phyloP scores from a whole-genome alignment of 2,797 vertebrate genomes.

The Falco biarmicus region DNA sequence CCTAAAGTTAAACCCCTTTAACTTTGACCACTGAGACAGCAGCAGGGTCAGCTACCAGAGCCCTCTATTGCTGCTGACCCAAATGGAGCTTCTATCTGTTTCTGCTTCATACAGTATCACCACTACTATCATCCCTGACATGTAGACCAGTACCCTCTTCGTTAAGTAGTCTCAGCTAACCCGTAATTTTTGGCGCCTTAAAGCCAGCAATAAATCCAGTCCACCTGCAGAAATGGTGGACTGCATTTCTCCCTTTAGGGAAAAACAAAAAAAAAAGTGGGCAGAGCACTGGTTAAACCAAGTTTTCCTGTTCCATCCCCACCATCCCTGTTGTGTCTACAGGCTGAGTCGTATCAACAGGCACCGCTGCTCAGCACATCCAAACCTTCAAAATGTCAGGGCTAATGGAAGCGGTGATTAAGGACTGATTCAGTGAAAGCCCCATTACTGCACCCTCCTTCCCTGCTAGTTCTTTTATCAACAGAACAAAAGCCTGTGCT shows the following conservation, averaged over 20 bases:
- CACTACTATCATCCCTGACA: background rate
- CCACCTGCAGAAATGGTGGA: background rate
- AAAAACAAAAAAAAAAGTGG: background rate
- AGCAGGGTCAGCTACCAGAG: background rate
- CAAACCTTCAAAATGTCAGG: background rate
- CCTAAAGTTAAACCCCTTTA: background rate
- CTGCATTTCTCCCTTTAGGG: background rate
- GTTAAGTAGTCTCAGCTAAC: background rate
- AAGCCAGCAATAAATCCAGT: background rate
- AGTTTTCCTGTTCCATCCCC: background rate
- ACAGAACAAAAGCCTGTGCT: slow-evolving; percentile 27
- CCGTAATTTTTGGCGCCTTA: background rate
- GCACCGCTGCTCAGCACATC: slow-evolving; percentile 24
- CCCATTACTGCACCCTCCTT: background rate
- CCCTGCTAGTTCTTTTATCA: background rate
- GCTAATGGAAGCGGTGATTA: slow-evolving; percentile 54
- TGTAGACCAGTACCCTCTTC: background rate
- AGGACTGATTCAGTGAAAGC: slow-evolving; percentile 2
- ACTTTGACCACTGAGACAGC: background rate
- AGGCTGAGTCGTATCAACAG: background rate
- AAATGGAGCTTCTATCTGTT: background rate
- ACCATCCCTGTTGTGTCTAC: background rate
- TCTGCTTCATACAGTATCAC: background rate
- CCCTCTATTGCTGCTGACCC: background rate
- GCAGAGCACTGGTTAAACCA: background rate